Conservation (phyloP, 2,113 vertebrate genomes). For the Vanacampus margaritifer region DNA sequence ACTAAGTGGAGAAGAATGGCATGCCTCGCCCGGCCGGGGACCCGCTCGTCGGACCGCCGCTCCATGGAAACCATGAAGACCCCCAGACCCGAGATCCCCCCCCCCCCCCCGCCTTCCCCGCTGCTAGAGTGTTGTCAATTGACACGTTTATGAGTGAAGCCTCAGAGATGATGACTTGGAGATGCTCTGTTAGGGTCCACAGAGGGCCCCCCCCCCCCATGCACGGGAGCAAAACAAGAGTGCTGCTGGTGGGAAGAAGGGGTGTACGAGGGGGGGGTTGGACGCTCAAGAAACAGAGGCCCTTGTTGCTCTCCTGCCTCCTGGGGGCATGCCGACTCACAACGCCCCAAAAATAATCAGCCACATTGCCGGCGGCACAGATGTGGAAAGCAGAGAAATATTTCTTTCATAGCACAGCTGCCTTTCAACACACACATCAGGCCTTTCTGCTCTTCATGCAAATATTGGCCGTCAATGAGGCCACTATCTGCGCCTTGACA, state of each 20-base stretch:
- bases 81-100: conserved; percentile 20
- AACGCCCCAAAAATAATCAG: conserved; percentile 69
- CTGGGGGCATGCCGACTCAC: conserved; percentile 63
- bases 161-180: conserved; percentile 65
- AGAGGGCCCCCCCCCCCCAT: conserved; percentile 55
- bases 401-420: conserved; percentile 77
- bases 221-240: conserved; percentile 41
- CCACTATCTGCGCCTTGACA: conserved; percentile 56
- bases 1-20: conserved; percentile 69
- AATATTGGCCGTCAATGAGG: conserved; percentile 59
- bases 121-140: conserved; percentile 62
- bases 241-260: conserved; percentile 28
- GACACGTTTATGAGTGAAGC: conserved; percentile 65
- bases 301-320: conserved; percentile 60
- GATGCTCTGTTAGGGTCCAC: conserved; percentile 31
- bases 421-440: conserved; percentile 53
- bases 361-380: conserved; percentile 66
- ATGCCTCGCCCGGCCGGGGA: conserved; percentile 58
- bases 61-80: conserved; percentile 77
- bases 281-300: conserved; percentile 46
- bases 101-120: conserved; percentile 32
- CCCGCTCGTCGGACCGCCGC: conserved; percentile 64
- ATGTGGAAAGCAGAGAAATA: conserved; percentile 71
- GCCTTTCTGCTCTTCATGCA: conserved; percentile 63
- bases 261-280: conserved; percentile 8